Evolutionary conservation across 2,113 vertebrate species (phyloP).

Genomic region (Cephalopterus ornatus): DNA sequence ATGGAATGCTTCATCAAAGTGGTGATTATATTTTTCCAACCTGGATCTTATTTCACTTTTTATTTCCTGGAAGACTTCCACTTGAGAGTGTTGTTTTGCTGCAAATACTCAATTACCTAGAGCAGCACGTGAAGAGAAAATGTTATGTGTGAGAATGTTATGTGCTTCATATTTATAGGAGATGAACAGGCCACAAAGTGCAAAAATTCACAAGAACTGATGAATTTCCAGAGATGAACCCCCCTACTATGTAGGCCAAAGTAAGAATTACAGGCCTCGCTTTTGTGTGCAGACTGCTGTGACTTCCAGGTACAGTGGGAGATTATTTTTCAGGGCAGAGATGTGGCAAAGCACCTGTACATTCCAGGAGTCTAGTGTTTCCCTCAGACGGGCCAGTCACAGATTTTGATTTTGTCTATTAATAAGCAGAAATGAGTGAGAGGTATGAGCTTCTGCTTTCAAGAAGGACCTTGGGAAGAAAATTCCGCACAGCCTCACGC

Average conservation of each 20-base stretch:
- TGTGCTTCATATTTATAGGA: neutral
- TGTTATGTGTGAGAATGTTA: neutral
- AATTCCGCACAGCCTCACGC: neutral
- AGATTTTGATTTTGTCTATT: neutral
- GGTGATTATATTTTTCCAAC: neutral
- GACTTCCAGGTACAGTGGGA: neutral
- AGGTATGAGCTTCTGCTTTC: neutral
- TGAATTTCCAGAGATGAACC: too few relatives aligned
- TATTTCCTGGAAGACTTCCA: neutral
- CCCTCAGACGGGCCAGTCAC: neutral
- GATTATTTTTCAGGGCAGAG: neutral
- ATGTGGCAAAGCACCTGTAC: neutral
- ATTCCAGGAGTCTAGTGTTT: neutral
- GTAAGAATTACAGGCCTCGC: neutral
- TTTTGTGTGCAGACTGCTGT: neutral
- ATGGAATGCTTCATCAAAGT: neutral
- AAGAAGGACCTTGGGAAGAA: neutral
- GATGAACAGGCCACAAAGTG: neutral
- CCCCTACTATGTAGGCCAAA: too few relatives aligned
- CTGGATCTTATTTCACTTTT: neutral
- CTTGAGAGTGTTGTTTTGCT: neutral
- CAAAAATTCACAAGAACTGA: too few relatives aligned
- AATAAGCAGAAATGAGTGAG: neutral
- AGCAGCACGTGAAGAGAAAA: neutral
- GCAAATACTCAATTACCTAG: neutral